Conservation (phyloP, 2,113 vertebrate genomes). For the Pachycephala philippinensis region DNA sequence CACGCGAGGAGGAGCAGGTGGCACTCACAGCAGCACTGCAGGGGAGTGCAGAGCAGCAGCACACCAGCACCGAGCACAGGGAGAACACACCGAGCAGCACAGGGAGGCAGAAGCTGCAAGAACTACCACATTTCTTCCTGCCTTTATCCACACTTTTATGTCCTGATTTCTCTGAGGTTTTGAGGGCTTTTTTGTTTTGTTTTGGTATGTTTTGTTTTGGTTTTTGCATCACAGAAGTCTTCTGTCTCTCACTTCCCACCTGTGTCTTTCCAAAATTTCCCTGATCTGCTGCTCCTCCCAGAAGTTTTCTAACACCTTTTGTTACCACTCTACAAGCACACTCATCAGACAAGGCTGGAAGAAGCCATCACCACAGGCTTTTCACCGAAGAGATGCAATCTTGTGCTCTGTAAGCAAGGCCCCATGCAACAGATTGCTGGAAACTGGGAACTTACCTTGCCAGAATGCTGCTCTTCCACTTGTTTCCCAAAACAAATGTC, state of each 20-base stretch:
- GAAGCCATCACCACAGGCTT: background rate
- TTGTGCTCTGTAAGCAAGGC: background rate
- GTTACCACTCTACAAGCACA: background rate
- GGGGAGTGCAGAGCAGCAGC: background rate
- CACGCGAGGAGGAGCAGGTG: rapidly evolving
- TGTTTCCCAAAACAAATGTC: background rate
- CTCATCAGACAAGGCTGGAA: background rate
- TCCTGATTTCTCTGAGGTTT: background rate
- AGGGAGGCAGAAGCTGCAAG: background rate
- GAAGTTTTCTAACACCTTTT: background rate
- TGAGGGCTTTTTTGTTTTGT: background rate
- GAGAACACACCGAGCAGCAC: background rate
- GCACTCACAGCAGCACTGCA: background rate
- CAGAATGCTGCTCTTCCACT: background rate
- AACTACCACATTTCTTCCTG: background rate
- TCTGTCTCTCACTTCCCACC: background rate
- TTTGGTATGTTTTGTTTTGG: background rate
- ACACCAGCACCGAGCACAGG: rapidly evolving
- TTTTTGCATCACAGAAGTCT: background rate
- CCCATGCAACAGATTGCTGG: rapidly evolving
- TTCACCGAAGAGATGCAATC: background rate
- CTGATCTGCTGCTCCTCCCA: background rate
- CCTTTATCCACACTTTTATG: background rate
- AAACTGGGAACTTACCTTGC: background rate
- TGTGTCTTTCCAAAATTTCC: background rate